Evolutionary conservation across 2,797 vertebrate genomes (phyloP).

Genomic region (Tauraco hartlaubi): DNA sequence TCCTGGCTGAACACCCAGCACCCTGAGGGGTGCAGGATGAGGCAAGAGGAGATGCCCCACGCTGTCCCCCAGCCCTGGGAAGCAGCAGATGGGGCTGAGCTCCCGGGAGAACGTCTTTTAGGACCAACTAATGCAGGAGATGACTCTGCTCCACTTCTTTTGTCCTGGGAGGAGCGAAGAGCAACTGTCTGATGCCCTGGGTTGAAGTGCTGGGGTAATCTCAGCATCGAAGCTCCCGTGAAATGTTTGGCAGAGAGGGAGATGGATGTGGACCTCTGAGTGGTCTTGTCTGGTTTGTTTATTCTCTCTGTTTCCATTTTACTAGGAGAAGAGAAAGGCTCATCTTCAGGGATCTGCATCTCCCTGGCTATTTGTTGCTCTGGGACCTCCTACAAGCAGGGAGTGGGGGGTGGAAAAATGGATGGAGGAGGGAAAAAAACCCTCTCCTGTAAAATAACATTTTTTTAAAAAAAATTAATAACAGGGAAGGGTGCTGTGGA

Average conservation of each 20-base stretch:
- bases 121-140: accelerated
- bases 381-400: not conserved
- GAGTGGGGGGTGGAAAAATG: not conserved
- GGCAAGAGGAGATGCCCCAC: not conserved
- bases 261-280: not conserved
- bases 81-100: not conserved
- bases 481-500: not conserved
- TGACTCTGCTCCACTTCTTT: not conserved
- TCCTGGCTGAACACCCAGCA: not conserved
- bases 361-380: not conserved
- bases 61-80: accelerated
- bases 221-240: accelerated
- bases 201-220: accelerated
- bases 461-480: not conserved
- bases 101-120: not conserved
- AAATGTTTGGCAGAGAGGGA: not conserved
- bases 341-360: not conserved
- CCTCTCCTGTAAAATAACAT: not conserved
- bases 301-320: not conserved
- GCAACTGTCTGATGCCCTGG: not conserved
- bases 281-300: not conserved
- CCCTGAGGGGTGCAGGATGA: not conserved
- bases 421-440: not conserved
- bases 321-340: not conserved
- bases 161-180: accelerated